phyloP scores from a whole-genome alignment of 1,140 invertebrate species.

The Temnothorax longispinosus region DNA sequence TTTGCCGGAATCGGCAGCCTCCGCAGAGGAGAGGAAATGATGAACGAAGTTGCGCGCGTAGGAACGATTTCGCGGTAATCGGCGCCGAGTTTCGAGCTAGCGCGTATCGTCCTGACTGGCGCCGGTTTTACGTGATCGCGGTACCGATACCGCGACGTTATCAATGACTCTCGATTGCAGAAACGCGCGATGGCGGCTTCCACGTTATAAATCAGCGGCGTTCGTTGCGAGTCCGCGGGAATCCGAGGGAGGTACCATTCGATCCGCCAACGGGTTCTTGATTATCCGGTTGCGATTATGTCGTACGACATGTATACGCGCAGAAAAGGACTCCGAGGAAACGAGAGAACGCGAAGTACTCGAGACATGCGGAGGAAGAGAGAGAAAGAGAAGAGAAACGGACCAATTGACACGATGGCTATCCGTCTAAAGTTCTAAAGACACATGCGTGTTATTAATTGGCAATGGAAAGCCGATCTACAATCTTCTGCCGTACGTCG shows the following conservation, averaged over 20 bases:
- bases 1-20: background rate
- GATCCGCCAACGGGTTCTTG: conserved; percentile 70
- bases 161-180: conserved; percentile 78
- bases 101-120: conserved; percentile 62
- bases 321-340: conserved; percentile 28
- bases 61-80: conserved; percentile 64
- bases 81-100: conserved; percentile 64
- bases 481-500: conserved; percentile 6
- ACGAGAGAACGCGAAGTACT: background rate
- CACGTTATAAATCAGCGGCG: conserved; percentile 76
- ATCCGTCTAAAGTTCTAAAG: conserved; percentile 38
- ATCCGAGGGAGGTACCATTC: conserved; percentile 47
- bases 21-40: conserved; percentile 5
- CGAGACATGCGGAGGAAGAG: background rate
- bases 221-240: conserved; percentile 69
- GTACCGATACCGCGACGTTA: conserved; percentile 70
- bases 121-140: conserved; percentile 75
- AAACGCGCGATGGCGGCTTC: conserved; percentile 72
- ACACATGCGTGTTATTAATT: conserved; percentile 63
- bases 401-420: conserved; percentile 57
- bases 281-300: conserved; percentile 73
- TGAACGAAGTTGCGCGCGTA: conserved; percentile 30
- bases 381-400: background rate
- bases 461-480: conserved; percentile 51
- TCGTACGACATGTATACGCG: conserved; percentile 46